Percentiles rank a stretch among this genome's conserved stretches.
These are phyloP conservation scores for Cherax destructor DNA, from an alignment of 1,140 invertebrate species.

Conservation along the genomic window DNA sequence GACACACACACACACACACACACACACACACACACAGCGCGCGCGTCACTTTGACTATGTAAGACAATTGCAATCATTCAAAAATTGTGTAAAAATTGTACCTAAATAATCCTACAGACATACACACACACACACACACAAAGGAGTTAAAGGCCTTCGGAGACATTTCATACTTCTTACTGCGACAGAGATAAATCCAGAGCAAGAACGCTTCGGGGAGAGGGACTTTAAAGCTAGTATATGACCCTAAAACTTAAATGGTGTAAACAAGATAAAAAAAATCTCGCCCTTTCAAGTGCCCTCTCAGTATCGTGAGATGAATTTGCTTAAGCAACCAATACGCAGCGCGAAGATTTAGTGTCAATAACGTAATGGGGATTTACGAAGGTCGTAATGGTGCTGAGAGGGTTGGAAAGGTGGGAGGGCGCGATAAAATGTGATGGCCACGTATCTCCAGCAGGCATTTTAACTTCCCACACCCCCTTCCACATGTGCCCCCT, in stretches of 20 bases:
- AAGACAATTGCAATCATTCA: too few species aligned
- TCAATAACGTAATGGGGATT: not conserved
- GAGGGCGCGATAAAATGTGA: not conserved
- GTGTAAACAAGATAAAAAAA: too few species aligned
- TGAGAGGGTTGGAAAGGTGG: not conserved
- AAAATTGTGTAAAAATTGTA: too few species aligned
- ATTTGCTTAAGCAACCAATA: not conserved
- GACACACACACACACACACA: not conserved
- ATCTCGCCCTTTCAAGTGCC: too few species aligned
- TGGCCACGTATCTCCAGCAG: not conserved
- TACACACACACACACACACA: not conserved
- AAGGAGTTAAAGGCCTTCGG: too few species aligned
- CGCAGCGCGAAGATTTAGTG: not conserved
- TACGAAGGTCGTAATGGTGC: not conserved
- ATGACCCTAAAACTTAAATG: too few species aligned
- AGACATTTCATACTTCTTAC: too few species aligned
- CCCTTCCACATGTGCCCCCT: not conserved
- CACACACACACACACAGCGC: not conserved
- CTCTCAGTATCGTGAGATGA: not conserved
- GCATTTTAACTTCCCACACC: not conserved
- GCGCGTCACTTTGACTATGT: too few species aligned
- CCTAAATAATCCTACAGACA: not conserved
- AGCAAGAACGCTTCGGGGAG: too few species aligned
- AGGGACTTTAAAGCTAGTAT: too few species aligned
- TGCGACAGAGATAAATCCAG: too few species aligned